Evolutionary conservation across 2,113 vertebrate species (phyloP), one percentile per base, ranked within the genome.

Genomic region (Natator depressus): DNA sequence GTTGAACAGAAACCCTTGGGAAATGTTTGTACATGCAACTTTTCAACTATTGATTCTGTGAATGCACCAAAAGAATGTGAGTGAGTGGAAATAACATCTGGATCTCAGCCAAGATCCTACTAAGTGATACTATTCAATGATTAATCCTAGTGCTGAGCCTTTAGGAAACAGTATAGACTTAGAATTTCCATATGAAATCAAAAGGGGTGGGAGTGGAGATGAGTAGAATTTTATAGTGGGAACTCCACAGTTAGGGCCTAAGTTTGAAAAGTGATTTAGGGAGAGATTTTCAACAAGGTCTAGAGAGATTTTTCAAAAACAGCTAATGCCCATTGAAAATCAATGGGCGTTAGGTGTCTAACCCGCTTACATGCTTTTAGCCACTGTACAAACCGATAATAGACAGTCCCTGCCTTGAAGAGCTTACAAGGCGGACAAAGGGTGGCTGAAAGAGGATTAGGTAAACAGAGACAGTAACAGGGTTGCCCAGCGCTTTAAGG

Each of bases 171-270:
- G 19, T 22, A 20, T 72, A n/a, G 19, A 38, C 65, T 72, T 72
- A 38, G 65, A 72, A 72, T 80, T 90, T 90, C 88, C 88, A 90
- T 82, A 29, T 91, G 88, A 95, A 95, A 93, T 91, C 84, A 82
- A 83, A 91, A 55, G 90, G 85, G 86, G 96, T 84, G 88, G 89
- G 69, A 82, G 80, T 84, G 88, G 85, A 53, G 82, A 82, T 55
- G 35, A 29, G 11, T 89, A 35, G 89, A 94, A 80, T 85, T 72
- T 79, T 80, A 17, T 35, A 65, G 35, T 82, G 69, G 93, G 84
- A 93, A 53, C 51, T 81, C 51, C 79, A 31, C 49, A 53, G 35
- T 53, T 81, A 38, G 51, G 69, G 1, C 42, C 83, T 51, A 55
- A 91, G 51, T 86, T 92, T 53, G 92, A 91, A 76, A 76, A 35